These are phyloP conservation scores for Habrosyne pyritoides DNA, from an alignment of 2,888 invertebrate species.

Conservation along the genomic window DNA sequence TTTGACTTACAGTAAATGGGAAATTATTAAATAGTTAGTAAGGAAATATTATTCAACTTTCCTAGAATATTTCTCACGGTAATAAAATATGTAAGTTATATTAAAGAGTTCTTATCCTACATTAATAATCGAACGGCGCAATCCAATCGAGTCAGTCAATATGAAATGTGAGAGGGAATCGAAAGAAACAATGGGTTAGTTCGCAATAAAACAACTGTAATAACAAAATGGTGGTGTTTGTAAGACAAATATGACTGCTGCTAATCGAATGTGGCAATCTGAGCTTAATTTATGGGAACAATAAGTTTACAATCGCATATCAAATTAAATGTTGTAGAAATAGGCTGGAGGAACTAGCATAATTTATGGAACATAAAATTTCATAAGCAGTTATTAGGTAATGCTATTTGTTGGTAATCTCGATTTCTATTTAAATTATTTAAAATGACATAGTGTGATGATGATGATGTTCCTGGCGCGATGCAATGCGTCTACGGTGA, in stretches of 20 bases:
- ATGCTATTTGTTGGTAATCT: no score
- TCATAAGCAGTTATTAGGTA: background rate
- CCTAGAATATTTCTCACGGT: slow-evolving; percentile 9
- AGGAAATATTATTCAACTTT: no score
- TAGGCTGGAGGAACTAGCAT: background rate
- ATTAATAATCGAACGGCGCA: background rate
- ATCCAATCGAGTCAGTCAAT: slow-evolving; percentile 3
- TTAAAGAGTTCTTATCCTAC: background rate
- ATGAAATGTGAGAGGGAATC: slow-evolving; percentile 5
- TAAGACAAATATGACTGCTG: background rate
- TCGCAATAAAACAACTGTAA: slow-evolving; percentile 1
- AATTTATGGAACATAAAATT: background rate
- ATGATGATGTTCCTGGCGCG: no score
- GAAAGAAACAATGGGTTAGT: background rate
- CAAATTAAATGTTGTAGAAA: background rate
- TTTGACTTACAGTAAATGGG: no score
- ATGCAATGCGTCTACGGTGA: no score
- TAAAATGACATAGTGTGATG: no score
- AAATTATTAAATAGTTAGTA: no score
- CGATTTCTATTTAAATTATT: no score
- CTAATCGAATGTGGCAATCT: slow-evolving; percentile 1
- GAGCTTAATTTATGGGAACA: background rate
- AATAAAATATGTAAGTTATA: slow-evolving; percentile 1
- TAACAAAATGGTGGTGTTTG: background rate
- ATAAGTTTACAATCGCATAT: background rate